Percentiles rank a stretch among this genome's conserved stretches.
Evolutionary conservation across 1,140 invertebrate genomes (phyloP).

Genomic region (Drosophila tani): DNA sequence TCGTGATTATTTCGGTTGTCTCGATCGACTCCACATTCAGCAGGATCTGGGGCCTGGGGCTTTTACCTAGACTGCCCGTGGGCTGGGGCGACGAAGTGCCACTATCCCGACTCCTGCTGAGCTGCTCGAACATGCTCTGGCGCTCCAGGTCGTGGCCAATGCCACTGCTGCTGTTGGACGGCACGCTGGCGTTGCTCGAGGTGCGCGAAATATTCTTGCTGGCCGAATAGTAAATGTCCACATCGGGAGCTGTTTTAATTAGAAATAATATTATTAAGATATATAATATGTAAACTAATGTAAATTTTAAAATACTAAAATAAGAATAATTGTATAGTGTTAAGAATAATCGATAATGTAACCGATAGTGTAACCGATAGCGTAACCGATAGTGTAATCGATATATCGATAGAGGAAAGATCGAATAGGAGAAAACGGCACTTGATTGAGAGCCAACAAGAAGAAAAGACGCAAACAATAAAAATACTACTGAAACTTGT

Average conservation of each 20-base stretch:
- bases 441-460: too few relatives aligned
- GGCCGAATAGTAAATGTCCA: slow-evolving; percentile 77
- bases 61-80: slow-evolving; percentile 59
- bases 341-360: too few relatives aligned
- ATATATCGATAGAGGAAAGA: too few relatives aligned
- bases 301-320: too few relatives aligned
- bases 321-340: too few relatives aligned
- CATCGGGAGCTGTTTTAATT: slow-evolving; percentile 59
- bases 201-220: slow-evolving; percentile 82
- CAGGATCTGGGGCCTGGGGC: slow-evolving; percentile 66
- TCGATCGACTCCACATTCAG: slow-evolving; percentile 81
- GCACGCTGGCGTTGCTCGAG: slow-evolving; percentile 82
- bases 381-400: too few relatives aligned
- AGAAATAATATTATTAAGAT: accelerated
- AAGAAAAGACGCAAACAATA: too few relatives aligned
- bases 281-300: too few relatives aligned
- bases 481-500: too few relatives aligned
- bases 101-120: slow-evolving; percentile 78
- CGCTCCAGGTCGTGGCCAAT: slow-evolving; percentile 68
- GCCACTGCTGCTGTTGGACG: slow-evolving; percentile 76
- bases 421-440: too few relatives aligned
- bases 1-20: slow-evolving; percentile 82
- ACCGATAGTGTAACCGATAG: too few relatives aligned
- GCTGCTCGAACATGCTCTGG: slow-evolving; percentile 58
- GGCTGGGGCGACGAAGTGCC: slow-evolving; percentile 84